These are phyloP conservation scores for Gambusia yucatana DNA, from an alignment of 2,797 vertebrate genomes.

Conservation along the genomic window DNA sequence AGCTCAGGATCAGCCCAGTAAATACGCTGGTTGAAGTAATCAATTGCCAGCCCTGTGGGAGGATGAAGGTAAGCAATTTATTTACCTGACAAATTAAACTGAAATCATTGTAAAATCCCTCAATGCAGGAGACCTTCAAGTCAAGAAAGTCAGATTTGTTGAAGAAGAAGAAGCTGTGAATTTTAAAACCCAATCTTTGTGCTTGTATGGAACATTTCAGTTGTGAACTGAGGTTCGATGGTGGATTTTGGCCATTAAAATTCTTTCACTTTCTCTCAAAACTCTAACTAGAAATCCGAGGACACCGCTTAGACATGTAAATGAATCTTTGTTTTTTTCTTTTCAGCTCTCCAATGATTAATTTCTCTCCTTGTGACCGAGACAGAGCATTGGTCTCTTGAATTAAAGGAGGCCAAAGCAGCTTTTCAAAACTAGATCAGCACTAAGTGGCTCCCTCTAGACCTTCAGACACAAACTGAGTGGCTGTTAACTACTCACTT, in stretches of 20 bases:
- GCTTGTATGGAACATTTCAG: constrained; percentile 29
- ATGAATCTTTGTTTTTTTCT: constrained; percentile 47
- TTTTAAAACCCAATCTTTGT: constrained; percentile 18
- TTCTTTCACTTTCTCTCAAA: constrained; percentile 46
- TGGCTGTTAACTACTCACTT: constrained; percentile 22
- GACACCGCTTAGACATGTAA: constrained; percentile 60
- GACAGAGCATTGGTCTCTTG: constrained; percentile 59
- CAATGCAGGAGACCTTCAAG: constrained; percentile 32
- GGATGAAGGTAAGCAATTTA: constrained; percentile 64
- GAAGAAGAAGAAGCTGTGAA: constrained; percentile 9
- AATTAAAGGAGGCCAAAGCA: constrained; percentile 77
- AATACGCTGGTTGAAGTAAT: constrained; percentile 93
- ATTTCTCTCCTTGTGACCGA: constrained; percentile 65
- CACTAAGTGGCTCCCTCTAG: constrained; percentile 71
- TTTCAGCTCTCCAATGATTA: constrained; percentile 58
- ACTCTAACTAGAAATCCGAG: constrained; percentile 54
- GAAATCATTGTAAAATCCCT: constrained; percentile 50
- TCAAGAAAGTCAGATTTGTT: constrained; percentile 17
- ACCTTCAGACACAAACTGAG: constrained; percentile 45
- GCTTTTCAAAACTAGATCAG: constrained; percentile 72
- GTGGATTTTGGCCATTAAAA: constrained; percentile 36
- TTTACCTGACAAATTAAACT: constrained; percentile 66
- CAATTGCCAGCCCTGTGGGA: constrained; percentile 90
- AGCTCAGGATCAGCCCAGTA: constrained; percentile 98
- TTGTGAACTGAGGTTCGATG: constrained; percentile 6